Percentiles rank a stretch among this genome's conserved stretches.
Conservation (phyloP, 2,113 vertebrate species). For the Peromyscus californicus region DNA sequence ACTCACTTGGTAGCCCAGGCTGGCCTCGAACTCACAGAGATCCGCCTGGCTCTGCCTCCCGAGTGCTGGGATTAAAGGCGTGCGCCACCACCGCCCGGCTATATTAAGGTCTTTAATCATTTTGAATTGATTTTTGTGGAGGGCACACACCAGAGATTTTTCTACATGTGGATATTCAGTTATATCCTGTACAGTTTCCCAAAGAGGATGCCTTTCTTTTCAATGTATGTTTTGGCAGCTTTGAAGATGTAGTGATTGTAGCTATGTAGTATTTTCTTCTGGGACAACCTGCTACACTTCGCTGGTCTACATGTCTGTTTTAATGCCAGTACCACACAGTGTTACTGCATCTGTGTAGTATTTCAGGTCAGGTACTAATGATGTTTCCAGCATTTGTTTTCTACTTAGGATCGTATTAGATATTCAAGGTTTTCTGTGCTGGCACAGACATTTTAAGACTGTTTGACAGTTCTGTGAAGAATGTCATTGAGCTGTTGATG, state of each 20-base stretch:
- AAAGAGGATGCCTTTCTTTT: not conserved
- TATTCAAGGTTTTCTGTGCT: not conserved
- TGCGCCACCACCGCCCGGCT: too few relatives aligned
- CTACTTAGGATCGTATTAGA: not conserved
- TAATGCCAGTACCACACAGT: not conserved
- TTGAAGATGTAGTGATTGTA: not conserved
- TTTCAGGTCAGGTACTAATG: not conserved
- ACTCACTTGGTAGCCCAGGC: too few relatives aligned
- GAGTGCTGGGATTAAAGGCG: too few relatives aligned
- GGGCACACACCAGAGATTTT: not conserved
- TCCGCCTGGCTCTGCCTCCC: too few relatives aligned
- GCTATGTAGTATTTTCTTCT: not conserved
- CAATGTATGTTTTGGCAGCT: not conserved
- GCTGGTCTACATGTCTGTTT: not conserved
- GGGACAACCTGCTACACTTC: not conserved
- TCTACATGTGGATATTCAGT: not conserved
- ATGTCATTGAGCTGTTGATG: not conserved
- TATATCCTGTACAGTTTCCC: not conserved
- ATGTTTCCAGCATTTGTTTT: not conserved
- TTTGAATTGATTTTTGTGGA: not conserved
- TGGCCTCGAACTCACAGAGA: too few relatives aligned
- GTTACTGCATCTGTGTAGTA: not conserved
- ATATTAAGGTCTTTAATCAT: not conserved
- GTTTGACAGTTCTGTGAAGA: not conserved
- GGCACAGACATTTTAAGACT: not conserved